A percentile compares a stretch with the other conserved stretches of the same genome.
Evolutionary conservation across 2,888 invertebrate genomes (phyloP).

Genomic region (Polyommatus icarus): DNA sequence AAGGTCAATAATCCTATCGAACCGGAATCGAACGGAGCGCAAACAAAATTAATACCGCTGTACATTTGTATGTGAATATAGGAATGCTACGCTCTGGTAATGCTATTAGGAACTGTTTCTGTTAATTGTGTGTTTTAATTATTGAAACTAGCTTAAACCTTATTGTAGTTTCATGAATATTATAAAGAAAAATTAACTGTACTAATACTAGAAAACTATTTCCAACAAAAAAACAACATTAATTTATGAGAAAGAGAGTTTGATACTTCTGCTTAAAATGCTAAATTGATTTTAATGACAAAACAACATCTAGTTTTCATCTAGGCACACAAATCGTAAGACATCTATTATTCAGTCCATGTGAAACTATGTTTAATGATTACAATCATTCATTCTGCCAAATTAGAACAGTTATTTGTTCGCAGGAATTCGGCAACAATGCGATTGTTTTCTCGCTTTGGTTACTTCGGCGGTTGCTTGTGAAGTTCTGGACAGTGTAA

Average conservation of each 20-base stretch:
- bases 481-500: slow-evolving; percentile 57
- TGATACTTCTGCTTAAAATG: too few species aligned
- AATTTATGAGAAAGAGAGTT: too few species aligned
- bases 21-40: slow-evolving; percentile 12
- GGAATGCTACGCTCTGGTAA: slow-evolving; percentile 6
- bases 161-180: too few species aligned
- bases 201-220: too few species aligned
- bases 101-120: not conserved
- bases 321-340: slow-evolving; percentile 10
- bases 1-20: slow-evolving; percentile 25
- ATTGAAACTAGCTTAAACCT: not conserved
- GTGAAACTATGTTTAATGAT: slow-evolving; percentile 48
- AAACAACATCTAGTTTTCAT: not conserved
- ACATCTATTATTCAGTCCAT: not conserved
- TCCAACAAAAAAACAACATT: too few species aligned
- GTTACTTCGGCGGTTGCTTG: slow-evolving; percentile 52
- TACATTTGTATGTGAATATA: slow-evolving; percentile 1
- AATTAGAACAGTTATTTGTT: slow-evolving; percentile 55
- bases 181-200: too few species aligned
- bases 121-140: not conserved
- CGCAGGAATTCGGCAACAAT: slow-evolving; percentile 51
- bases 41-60: slow-evolving; percentile 9
- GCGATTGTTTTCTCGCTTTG: slow-evolving; percentile 53
- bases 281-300: too few species aligned
- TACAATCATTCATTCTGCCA: slow-evolving; percentile 62